Percentiles rank a stretch among this genome's conserved stretches.
Evolutionary conservation across 2,797 vertebrate genomes (phyloP).

Genomic region (Syngnathus acus): DNA sequence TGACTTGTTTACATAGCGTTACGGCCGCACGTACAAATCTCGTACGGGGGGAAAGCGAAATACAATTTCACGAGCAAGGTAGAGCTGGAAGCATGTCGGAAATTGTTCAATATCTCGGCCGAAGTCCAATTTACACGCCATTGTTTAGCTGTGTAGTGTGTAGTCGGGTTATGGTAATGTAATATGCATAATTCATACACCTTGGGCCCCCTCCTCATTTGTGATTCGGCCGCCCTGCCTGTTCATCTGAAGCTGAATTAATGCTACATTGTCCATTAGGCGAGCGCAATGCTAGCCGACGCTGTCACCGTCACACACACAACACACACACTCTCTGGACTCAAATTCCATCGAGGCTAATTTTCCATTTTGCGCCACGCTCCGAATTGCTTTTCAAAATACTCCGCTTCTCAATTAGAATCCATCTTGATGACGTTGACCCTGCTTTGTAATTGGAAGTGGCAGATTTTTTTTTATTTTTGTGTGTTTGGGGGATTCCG

Average conservation of each 20-base stretch:
- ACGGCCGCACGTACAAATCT: constrained; percentile 72
- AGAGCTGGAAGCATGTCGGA: constrained; percentile 84
- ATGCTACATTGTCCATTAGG: constrained; percentile 79
- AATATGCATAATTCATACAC: constrained; percentile 92
- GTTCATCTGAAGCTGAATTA: constrained; percentile 85
- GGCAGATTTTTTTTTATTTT: constrained; percentile 6
- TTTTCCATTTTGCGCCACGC: constrained; percentile 8
- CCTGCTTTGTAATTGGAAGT: constrained; percentile 40
- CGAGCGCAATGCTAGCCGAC: constrained; percentile 73
- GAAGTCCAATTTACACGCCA: constrained; percentile 78
- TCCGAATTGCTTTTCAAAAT: constrained; percentile 1
- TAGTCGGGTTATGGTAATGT: constrained; percentile 77
- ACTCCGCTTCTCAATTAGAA: not conserved
- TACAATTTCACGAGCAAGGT: constrained; percentile 87
- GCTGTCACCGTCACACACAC: constrained; percentile 46
- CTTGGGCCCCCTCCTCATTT: constrained; percentile 70
- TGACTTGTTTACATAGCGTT: constrained; percentile 85
- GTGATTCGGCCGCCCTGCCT: constrained; percentile 77
- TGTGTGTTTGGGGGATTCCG: constrained; percentile 24
- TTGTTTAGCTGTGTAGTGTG: constrained; percentile 73
- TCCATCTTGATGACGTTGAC: constrained; percentile 37
- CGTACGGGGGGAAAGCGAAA: constrained; percentile 83
- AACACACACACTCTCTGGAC: constrained; percentile 65
- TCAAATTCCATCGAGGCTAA: constrained; percentile 57
- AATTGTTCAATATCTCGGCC: constrained; percentile 88